Base-by-base conservation (phyloP, 2,797 vertebrate species). In the Trachurus trachurus region DNA sequence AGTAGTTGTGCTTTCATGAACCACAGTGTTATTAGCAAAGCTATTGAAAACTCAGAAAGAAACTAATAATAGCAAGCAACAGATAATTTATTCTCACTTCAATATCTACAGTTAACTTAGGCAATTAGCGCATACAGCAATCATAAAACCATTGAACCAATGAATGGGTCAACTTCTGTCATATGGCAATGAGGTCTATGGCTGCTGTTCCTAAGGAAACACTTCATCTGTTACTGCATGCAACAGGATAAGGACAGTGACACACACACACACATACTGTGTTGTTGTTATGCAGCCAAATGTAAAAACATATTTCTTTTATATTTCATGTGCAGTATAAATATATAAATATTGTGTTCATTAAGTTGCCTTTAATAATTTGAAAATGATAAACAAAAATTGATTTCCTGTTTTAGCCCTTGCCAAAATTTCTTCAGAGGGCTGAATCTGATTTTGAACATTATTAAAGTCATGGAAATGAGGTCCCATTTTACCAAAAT, bases 361-460 rank as follows among this genome's bases (percentile, higher is more conserved):
- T 87, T 80, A 78, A 79, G 26, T 78, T 13, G 16, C 17, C 66
- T 89, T 66, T 62, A 76, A 86, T 84, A 3, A 77, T 83, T 84
- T 71, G 9, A 53, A 80, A 73, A 65, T 70, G 54, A 78, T 66
- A 68, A 61, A 78, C 67, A 75, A 74, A 82, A 50, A 74, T n/a
- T 82, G 64, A 90, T 90, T 85, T 91, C 85, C 87, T 86, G 88
- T 13, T 59, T 17, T 59, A 59, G 66, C 64, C 74, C 34, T 73
- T 37, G 22, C 21, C 57, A 39, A 71, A 61, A 84, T 75, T 81
- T 79, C 70, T 74, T 63, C n/a, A 29, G 39, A 70, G 39, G 44
- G 19, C 34, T 58, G 67, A 80, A 86, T 82, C 67, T 68, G 85
- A 92, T 88, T 83, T 72, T 64, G 52, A 81, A 63, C 29, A 74